These are phyloP conservation scores for Belgica antarctica DNA, from an alignment of 2,888 invertebrate genomes.

Conservation along the genomic window DNA sequence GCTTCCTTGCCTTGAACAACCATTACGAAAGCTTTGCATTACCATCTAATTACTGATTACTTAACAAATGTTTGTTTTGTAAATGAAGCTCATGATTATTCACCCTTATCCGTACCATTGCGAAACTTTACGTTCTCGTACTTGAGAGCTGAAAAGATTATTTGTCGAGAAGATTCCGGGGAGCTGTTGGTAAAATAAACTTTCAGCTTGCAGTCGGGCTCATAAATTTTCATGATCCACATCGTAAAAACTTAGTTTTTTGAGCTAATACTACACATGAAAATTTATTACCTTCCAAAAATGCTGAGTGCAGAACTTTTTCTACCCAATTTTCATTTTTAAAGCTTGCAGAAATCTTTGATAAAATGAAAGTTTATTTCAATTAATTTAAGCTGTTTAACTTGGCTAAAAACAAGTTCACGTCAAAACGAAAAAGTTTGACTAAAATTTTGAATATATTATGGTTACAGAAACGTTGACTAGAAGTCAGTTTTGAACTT, in stretches of 20 bases:
- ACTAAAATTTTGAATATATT: too few relatives aligned
- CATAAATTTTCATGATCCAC: conserved; percentile 15
- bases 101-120: too few relatives aligned
- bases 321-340: background rate
- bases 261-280: background rate
- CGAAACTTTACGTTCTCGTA: too few relatives aligned
- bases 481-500: too few relatives aligned
- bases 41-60: too few relatives aligned
- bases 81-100: background rate
- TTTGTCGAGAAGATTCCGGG: too few relatives aligned
- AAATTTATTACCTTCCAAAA: conserved; percentile 13
- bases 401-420: too few relatives aligned
- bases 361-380: conserved; percentile 12
- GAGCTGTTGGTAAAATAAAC: too few relatives aligned
- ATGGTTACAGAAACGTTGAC: too few relatives aligned
- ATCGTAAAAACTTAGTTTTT: background rate
- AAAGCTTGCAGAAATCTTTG: background rate
- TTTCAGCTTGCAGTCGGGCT: background rate
- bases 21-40: background rate
- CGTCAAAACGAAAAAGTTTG: too few relatives aligned
- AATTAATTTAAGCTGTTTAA: background rate
- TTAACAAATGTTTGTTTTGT: background rate
- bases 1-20: background rate
- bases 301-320: background rate
- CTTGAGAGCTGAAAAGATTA: too few relatives aligned